A percentile compares a stretch with the other conserved stretches of the same genome.
These are phyloP conservation scores for Oreamnos americanus DNA, from an alignment of 2,113 vertebrate genomes.

Conservation along the genomic window DNA sequence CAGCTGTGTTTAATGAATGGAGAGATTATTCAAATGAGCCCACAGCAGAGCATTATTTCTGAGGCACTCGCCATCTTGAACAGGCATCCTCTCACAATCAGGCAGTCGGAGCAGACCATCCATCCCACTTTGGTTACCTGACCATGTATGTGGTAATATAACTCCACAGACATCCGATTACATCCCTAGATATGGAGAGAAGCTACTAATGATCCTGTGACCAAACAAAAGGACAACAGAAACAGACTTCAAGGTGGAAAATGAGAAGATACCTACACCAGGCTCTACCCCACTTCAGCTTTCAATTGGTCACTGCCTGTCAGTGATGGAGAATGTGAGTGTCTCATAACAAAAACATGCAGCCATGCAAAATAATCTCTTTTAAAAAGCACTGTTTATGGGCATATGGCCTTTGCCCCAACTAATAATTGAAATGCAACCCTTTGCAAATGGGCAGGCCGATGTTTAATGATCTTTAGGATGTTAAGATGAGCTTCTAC, in stretches of 20 bases:
- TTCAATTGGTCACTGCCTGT: conserved; percentile 57
- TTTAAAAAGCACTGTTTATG: neutral
- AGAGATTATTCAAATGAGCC: conserved; percentile 85
- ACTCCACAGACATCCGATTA: conserved; percentile 53
- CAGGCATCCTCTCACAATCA: conserved; percentile 63
- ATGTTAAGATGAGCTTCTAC: conserved; percentile 41
- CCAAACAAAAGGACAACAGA: conserved; percentile 75
- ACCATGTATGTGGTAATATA: conserved; percentile 58
- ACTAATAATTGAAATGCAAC: neutral
- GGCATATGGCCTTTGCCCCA: neutral
- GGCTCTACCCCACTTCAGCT: neutral
- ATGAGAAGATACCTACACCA: conserved; percentile 57
- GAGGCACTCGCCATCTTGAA: conserved; percentile 68
- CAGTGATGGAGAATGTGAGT: conserved; percentile 51
- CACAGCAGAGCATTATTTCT: conserved; percentile 75
- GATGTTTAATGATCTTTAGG: conserved; percentile 10
- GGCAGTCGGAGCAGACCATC: conserved; percentile 59
- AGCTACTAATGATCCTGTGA: conserved; percentile 64
- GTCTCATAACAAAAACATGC: conserved; percentile 13
- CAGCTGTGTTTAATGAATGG: conserved; percentile 87
- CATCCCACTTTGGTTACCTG: conserved; percentile 56
- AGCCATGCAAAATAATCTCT: neutral
- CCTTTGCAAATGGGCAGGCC: neutral
- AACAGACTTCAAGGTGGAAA: conserved; percentile 65
- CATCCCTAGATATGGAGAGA: conserved; percentile 63